Conservation (phyloP, 2,113 vertebrate genomes). For the Irena cyanogastra region DNA sequence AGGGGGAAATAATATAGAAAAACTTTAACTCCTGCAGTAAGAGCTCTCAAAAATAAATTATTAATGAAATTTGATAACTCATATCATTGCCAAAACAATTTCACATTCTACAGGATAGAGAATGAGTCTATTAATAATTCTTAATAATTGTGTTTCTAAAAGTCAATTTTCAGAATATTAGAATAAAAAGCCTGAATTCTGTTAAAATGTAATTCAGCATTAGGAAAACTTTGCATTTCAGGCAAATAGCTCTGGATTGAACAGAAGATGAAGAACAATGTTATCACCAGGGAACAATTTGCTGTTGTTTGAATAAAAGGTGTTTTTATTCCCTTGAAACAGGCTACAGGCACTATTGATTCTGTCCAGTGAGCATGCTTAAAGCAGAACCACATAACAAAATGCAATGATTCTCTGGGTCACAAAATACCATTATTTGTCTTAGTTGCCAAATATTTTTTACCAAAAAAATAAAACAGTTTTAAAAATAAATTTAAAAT, state of each 20-base stretch:
- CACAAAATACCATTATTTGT: background rate
- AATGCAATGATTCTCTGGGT: background rate
- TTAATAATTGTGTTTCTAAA: background rate
- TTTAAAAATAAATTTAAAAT: background rate
- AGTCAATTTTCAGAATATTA: background rate
- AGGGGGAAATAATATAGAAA: background rate
- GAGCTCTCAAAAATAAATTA: background rate
- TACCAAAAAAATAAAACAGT: fast-evolving
- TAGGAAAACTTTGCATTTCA: background rate
- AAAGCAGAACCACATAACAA: background rate
- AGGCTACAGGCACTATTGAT: background rate
- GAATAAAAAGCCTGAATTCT: background rate
- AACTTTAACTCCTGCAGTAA: background rate
- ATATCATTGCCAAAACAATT: background rate
- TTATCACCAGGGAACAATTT: background rate
- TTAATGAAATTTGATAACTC: background rate
- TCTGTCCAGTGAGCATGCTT: background rate
- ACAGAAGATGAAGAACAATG: background rate
- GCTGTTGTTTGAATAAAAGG: background rate
- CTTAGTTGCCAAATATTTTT: background rate
- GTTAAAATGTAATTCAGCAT: background rate
- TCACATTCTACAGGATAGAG: background rate
- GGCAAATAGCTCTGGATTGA: background rate
- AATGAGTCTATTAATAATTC: background rate
- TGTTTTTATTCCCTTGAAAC: background rate